phyloP scores from a whole-genome alignment of 2,888 invertebrate genomes.

The Macaria notata region DNA sequence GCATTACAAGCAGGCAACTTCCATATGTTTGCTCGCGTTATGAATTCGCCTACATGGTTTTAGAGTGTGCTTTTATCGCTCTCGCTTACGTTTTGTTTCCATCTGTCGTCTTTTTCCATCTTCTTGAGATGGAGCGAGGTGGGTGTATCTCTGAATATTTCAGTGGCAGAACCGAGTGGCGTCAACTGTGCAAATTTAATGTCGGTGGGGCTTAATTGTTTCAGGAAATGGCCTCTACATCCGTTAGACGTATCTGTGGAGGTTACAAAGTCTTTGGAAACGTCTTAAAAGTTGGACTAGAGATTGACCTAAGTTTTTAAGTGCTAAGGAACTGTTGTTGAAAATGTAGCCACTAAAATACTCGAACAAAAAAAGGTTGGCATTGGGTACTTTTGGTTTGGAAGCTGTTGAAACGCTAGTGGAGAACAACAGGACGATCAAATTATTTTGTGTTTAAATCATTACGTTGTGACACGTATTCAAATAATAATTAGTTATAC shows the following conservation, averaged over 20 bases:
- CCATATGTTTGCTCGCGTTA: too few species aligned
- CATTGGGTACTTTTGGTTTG: too few species aligned
- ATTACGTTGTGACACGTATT: too few species aligned
- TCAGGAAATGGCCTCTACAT: conserved; percentile 42
- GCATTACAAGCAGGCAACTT: too few species aligned
- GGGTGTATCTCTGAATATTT: conserved; percentile 41
- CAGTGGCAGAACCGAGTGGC: conserved; percentile 36
- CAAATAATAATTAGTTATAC: too few species aligned
- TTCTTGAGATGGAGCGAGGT: conserved; percentile 25
- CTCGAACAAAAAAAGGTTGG: too few species aligned
- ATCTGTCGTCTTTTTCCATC: conserved; percentile 25
- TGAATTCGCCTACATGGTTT: conserved; percentile 11
- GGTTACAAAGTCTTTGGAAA: conserved; percentile 2
- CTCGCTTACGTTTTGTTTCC: conserved; percentile 13
- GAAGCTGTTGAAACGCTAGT: too few species aligned
- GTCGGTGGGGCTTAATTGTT: conserved; percentile 48
- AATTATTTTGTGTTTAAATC: too few species aligned
- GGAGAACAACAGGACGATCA: too few species aligned
- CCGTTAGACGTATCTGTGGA: conserved; percentile 12
- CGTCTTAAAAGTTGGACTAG: conserved; percentile 7
- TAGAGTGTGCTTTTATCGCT: conserved; percentile 17
- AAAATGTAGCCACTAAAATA: too few species aligned
- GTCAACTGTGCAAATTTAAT: conserved; percentile 49
- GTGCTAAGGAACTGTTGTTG: background rate
- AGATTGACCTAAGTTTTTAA: background rate